Percentiles rank a stretch among this genome's conserved stretches.
These are phyloP conservation scores for Temnothorax longispinosus DNA, from an alignment of 1,140 invertebrate genomes.

Conservation along the genomic window DNA sequence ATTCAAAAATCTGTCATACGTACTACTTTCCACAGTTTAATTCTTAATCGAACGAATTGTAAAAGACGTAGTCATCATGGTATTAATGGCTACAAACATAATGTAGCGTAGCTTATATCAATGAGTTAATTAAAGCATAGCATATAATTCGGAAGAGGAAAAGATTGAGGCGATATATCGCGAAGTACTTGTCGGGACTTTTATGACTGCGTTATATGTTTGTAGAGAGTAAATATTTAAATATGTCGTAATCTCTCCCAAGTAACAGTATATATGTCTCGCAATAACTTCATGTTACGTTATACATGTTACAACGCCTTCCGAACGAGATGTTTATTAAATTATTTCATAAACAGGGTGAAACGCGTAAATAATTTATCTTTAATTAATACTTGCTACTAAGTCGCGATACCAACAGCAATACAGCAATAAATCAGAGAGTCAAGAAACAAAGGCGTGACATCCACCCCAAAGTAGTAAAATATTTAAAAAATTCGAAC, in stretches of 20 bases:
- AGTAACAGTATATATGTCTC: background rate
- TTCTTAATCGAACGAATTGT: background rate
- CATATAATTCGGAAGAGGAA: constrained; percentile 10
- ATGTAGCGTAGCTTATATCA: background rate
- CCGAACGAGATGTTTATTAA: background rate
- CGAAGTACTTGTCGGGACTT: constrained; percentile 24
- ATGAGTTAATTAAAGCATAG: background rate
- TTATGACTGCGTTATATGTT: constrained; percentile 50
- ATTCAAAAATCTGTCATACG: background rate
- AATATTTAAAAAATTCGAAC: constrained; percentile 33
- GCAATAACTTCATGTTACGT: constrained; percentile 42
- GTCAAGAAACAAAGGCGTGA: constrained; percentile 19
- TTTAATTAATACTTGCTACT: background rate
- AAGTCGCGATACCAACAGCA: no score
- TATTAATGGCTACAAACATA: background rate
- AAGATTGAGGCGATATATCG: constrained; percentile 30
- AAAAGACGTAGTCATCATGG: background rate
- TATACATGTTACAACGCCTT: background rate
- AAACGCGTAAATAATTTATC: background rate
- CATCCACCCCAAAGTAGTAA: constrained; percentile 20
- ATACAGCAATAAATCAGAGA: background rate
- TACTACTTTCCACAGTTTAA: background rate
- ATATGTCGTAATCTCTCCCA: constrained; percentile 50
- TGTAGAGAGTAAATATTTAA: constrained; percentile 70
- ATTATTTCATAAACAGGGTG: constrained; percentile 2